Percentiles rank a stretch among this genome's conserved stretches.
These are phyloP conservation scores for Phycodurus eques DNA, from an alignment of 2,113 vertebrate species.

Conservation along the genomic window DNA sequence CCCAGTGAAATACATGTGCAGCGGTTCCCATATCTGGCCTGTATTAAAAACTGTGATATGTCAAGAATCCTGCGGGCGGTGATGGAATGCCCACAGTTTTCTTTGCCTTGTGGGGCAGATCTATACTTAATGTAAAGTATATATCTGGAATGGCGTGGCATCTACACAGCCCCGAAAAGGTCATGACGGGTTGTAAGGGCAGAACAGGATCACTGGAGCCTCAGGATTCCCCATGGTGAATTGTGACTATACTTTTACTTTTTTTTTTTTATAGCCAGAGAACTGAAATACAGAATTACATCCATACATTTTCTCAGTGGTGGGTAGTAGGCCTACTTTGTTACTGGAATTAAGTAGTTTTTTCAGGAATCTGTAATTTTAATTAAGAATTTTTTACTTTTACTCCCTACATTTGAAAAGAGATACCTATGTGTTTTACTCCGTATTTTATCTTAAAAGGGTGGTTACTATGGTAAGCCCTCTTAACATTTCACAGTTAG, in stretches of 20 bases:
- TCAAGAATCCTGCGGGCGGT: neutral
- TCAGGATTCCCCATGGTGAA: neutral
- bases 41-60: conserved; percentile 11
- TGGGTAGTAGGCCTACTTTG: neutral
- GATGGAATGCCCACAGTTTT: conserved; percentile 6
- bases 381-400: too few species aligned
- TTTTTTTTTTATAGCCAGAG: neutral
- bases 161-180: conserved; percentile 10
- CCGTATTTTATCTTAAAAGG: too few species aligned
- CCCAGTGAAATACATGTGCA: neutral
- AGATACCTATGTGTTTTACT: too few species aligned
- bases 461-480: too few species aligned
- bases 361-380: too few species aligned
- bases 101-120: conserved; percentile 14
- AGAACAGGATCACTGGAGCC: conserved; percentile 19
- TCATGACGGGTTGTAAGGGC: neutral
- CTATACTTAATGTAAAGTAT: conserved; percentile 15
- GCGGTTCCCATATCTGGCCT: neutral
- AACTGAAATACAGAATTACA: neutral
- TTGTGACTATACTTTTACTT: neutral
- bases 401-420: too few species aligned
- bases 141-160: conserved; percentile 6
- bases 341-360: neutral
- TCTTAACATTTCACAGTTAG: too few species aligned
- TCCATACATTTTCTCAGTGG: neutral